phyloP scores from a whole-genome alignment of 2,797 vertebrate species.

The Alectoris magna region DNA sequence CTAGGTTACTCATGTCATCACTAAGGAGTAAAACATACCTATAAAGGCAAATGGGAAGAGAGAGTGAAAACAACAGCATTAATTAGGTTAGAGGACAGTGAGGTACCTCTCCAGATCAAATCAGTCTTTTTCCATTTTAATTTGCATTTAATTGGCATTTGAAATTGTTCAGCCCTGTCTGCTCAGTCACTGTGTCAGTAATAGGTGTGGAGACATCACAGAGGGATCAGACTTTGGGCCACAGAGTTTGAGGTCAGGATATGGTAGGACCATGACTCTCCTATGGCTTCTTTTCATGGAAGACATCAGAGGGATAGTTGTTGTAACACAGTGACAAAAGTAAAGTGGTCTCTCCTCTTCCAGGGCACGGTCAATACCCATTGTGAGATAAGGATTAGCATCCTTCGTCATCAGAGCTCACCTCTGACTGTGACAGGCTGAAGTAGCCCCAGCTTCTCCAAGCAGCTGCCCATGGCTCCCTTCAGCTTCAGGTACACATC shows the following conservation, averaged over 20 bases:
- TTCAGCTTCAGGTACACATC: background rate
- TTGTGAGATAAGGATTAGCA: background rate
- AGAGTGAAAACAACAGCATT: background rate
- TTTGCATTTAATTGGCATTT: background rate
- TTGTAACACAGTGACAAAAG: background rate
- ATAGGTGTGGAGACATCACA: background rate
- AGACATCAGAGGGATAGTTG: background rate
- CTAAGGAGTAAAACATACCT: background rate
- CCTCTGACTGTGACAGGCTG: fast-evolving
- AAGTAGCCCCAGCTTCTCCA: background rate
- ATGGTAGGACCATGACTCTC: background rate
- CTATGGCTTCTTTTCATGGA: background rate
- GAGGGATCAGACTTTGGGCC: background rate
- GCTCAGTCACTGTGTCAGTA: background rate
- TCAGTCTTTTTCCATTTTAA: background rate
- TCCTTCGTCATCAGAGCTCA: background rate
- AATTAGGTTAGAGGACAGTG: background rate
- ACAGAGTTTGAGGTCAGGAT: background rate
- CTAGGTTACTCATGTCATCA: background rate
- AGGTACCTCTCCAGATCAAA: background rate
- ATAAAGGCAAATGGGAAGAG: background rate
- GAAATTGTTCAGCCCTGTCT: background rate
- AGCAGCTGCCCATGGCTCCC: background rate
- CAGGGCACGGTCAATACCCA: background rate
- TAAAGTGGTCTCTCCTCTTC: background rate